phyloP scores from a whole-genome alignment of 2,113 vertebrate genomes.

The Paralichthys olivaceus region DNA sequence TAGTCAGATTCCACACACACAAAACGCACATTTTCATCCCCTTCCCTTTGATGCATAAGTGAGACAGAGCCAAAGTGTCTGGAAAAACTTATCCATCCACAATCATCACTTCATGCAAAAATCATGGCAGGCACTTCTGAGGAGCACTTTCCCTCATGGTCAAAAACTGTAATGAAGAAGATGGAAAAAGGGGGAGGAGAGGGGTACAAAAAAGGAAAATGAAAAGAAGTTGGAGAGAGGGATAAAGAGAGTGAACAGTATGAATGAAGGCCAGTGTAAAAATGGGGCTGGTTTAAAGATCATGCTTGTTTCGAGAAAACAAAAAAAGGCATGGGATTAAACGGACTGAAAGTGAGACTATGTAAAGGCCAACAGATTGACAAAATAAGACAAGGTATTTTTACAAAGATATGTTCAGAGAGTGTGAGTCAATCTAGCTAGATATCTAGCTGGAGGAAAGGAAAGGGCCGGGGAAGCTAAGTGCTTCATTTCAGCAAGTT shows the following conservation, averaged over 20 bases:
- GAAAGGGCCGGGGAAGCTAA: constrained; percentile 42
- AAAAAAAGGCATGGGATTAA: constrained; percentile 32
- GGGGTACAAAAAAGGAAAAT: neutral
- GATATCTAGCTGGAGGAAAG: constrained; percentile 25
- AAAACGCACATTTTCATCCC: constrained; percentile 2
- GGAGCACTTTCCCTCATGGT: constrained; percentile 22
- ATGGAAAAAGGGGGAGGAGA: neutral
- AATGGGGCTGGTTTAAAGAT: constrained; percentile 3
- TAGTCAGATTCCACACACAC: neutral
- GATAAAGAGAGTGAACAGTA: neutral
- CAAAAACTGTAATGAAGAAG: constrained; percentile 21
- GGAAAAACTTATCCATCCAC: constrained; percentile 30
- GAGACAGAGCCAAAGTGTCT: constrained; percentile 21
- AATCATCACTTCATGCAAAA: constrained; percentile 32
- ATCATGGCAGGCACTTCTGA: constrained; percentile 21
- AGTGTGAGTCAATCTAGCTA: constrained; percentile 38
- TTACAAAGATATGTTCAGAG: constrained; percentile 24
- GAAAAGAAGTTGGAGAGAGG: constrained; percentile 7
- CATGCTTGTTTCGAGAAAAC: constrained; percentile 13
- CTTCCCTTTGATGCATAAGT: constrained; percentile 30
- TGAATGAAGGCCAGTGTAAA: constrained; percentile 10
- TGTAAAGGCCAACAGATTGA: constrained; percentile 30
- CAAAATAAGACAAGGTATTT: constrained; percentile 36
- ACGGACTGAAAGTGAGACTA: neutral
- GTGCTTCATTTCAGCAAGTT: constrained; percentile 60